Conservation (phyloP, 2,797 vertebrate species). For the Spizella passerina region DNA sequence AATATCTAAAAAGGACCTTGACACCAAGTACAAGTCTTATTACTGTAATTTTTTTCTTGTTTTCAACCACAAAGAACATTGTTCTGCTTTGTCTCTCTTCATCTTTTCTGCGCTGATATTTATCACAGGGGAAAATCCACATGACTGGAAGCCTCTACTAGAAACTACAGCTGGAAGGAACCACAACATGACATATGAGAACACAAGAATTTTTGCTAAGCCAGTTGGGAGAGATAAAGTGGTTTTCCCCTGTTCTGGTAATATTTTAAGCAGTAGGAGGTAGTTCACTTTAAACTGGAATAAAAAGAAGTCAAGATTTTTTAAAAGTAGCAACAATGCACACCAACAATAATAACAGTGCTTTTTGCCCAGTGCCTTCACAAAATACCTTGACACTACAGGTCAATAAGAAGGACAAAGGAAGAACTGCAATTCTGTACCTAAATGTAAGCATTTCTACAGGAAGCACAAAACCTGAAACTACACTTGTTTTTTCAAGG, state of each 20-base stretch:
- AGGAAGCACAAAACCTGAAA: constrained; percentile 16
- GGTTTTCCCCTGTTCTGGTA: background rate
- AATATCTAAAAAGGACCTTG: background rate
- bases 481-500: background rate
- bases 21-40: background rate
- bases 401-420: constrained; percentile 12
- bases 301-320: background rate
- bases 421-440: background rate
- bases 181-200: background rate
- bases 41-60: background rate
- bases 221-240: background rate
- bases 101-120: background rate
- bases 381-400: background rate
- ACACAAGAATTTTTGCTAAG: background rate
- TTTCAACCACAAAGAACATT: background rate
- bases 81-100: constrained; percentile 15
- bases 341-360: background rate
- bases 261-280: background rate
- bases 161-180: constrained; percentile 5
- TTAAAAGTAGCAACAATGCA: background rate
- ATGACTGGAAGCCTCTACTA: background rate
- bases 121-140: constrained; percentile 5
- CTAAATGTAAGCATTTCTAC: background rate
- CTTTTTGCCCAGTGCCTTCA: background rate
- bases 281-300: background rate